Base-by-base conservation (phyloP, 2,797 vertebrate genomes). In the Onychomys arenicola region DNA sequence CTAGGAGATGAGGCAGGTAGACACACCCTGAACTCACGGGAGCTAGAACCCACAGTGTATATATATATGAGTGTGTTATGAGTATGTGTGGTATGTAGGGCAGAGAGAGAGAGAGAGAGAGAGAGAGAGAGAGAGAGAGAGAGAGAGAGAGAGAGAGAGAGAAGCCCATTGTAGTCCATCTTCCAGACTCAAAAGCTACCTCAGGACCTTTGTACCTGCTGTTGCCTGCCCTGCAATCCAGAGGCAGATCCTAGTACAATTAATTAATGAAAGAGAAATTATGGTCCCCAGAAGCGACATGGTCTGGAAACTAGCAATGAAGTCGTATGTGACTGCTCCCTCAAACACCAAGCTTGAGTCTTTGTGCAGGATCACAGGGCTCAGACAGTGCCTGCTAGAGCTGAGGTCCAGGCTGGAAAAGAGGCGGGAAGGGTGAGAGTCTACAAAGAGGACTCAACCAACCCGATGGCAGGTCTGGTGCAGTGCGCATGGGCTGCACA, bases 51-150 rank as follows among this genome's bases (percentile, higher is more conserved):
- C n/a, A n/a, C 34, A 81, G 10, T 81, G 2, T 80, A 34, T 46
- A 10, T n/a, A 49, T 80, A 10, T n/a, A 49, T 80, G 49, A 21
- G 32, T 52, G 46, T 49, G 43, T 76, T 29, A 16, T 52, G 76
- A 19, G 46, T 34, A 46, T 10, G 76, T 76, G 75, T 14, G 12
- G 12, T 6, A 6, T 77, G 27, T 25, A 6, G 57, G 6, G 61
- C 0, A 2, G 5, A 63, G 37, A 37, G 4, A 0, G 0, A 7
- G 1, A n/a, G 0, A 6, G 29, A 37, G 43, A 69, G 37, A 37
- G 3, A 0, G 0, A 7, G 1, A n/a, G 0, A 6, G 29, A 37
- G n/a, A 67, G 40, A 37, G 5, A 0, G 0, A 7, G 1, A n/a
- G 0, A 6, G 29, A 37, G 43, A 57, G 43, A 37, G 0, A 6